Percentiles rank a stretch among this genome's conserved stretches.
Evolutionary conservation across 2,888 invertebrate genomes (phyloP).

Genomic region (Atethmia centrago): DNA sequence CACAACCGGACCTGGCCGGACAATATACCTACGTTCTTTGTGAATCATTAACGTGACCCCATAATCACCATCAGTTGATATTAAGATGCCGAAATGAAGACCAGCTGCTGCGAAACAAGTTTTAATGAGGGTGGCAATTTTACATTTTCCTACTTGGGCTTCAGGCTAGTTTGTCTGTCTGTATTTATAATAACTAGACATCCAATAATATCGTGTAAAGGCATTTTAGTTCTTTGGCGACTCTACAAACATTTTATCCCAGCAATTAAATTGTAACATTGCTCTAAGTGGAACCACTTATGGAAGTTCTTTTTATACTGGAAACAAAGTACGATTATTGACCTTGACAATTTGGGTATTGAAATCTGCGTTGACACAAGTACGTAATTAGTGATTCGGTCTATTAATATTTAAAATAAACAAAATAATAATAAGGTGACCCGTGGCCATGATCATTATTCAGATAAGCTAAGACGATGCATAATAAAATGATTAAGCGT

Average conservation of each 20-base stretch:
- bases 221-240: conserved; percentile 11
- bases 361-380: conserved; percentile 69
- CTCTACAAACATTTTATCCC: background rate
- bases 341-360: conserved; percentile 64
- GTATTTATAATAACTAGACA: conserved; percentile 29
- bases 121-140: conserved; percentile 56
- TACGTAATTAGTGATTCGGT: conserved; percentile 66
- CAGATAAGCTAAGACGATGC: conserved; percentile 79
- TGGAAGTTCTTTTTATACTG: conserved; percentile 7
- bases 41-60: conserved; percentile 68
- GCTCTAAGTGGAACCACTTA: background rate
- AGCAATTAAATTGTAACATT: background rate
- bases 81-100: conserved; percentile 62
- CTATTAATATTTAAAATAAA: conserved; percentile 72
- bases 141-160: conserved; percentile 40
- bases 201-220: background rate
- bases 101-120: conserved; percentile 51
- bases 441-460: conserved; percentile 81
- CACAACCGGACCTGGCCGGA: conserved; percentile 66
- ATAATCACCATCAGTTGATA: conserved; percentile 58
- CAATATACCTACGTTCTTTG: conserved; percentile 56
- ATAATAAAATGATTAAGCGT: conserved; percentile 74
- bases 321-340: conserved; percentile 33
- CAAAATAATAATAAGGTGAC: conserved; percentile 73
- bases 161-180: conserved; percentile 17